These are phyloP conservation scores for Mobula hypostoma DNA, from an alignment of 2,113 vertebrate species.

Conservation along the genomic window DNA sequence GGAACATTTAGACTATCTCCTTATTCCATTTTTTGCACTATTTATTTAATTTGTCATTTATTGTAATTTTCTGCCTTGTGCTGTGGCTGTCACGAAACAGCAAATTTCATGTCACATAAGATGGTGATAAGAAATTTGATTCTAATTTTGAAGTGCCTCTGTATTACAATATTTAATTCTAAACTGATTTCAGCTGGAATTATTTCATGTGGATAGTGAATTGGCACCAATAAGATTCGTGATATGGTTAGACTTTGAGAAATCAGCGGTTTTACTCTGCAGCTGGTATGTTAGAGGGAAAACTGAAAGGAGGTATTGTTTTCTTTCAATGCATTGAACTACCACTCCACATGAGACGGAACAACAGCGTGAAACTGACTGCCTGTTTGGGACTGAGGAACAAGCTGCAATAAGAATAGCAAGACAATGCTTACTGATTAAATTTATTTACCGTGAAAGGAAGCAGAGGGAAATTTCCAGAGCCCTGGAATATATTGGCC, in stretches of 20 bases:
- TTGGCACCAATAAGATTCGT: slow-evolving; percentile 13
- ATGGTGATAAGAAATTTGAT: too few species aligned
- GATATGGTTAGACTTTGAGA: neutral
- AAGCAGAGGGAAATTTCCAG: neutral
- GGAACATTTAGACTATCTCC: too few species aligned
- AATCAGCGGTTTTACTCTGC: neutral
- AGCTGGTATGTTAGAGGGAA: neutral
- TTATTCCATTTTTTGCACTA: too few species aligned
- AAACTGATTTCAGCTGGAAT: neutral
- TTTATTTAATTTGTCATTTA: too few species aligned
- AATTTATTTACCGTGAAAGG: neutral
- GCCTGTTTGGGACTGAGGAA: neutral
- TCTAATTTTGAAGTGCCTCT: neutral
- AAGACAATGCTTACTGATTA: neutral
- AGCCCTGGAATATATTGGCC: neutral
- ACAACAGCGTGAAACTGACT: neutral
- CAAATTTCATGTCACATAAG: too few species aligned
- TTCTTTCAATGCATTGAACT: neutral
- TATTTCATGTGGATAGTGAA: slow-evolving; percentile 12
- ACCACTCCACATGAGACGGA: neutral
- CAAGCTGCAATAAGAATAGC: neutral
- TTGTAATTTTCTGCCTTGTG: too few species aligned
- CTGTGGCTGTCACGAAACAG: too few species aligned
- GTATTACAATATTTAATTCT: slow-evolving; percentile 11
- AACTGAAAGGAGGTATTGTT: neutral